Conservation (phyloP, 2,888 invertebrate genomes). For the Amphipyra tragopoginis region DNA sequence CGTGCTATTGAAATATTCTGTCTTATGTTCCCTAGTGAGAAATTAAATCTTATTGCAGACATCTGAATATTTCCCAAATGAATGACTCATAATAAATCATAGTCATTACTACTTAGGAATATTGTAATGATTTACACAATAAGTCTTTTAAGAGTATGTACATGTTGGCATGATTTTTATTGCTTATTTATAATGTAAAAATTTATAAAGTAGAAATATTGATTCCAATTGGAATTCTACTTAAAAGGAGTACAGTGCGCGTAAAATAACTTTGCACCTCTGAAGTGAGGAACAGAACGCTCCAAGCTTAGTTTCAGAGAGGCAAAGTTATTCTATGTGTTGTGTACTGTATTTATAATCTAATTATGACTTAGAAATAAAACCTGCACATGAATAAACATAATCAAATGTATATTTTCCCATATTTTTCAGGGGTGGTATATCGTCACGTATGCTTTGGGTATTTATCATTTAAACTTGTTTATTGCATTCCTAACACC, state of each 20-base stretch:
- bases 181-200: background rate
- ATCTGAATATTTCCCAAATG: too few relatives aligned
- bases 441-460: conserved; percentile 99
- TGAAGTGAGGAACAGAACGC: too few relatives aligned
- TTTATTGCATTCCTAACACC: conserved; percentile 99
- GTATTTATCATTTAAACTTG: conserved; percentile 99
- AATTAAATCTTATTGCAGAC: background rate
- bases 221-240: background rate
- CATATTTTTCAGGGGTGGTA: conserved; percentile 97
- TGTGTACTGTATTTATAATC: too few relatives aligned
- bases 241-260: background rate
- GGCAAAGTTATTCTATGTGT: too few relatives aligned
- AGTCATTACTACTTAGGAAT: too few relatives aligned
- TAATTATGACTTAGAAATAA: too few relatives aligned
- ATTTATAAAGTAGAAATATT: background rate
- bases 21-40: background rate
- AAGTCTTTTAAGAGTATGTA: too few relatives aligned
- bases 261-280: too few relatives aligned
- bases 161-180: too few relatives aligned
- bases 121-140: too few relatives aligned
- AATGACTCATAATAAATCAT: too few relatives aligned
- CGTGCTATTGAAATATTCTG: background rate
- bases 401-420: conserved; percentile 2
- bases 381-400: background rate
- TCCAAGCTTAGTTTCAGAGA: too few relatives aligned